A percentile compares a stretch with the other conserved stretches of the same genome.
Conservation (phyloP, 2,797 vertebrate species). For the Gymnocypris eckloni region DNA sequence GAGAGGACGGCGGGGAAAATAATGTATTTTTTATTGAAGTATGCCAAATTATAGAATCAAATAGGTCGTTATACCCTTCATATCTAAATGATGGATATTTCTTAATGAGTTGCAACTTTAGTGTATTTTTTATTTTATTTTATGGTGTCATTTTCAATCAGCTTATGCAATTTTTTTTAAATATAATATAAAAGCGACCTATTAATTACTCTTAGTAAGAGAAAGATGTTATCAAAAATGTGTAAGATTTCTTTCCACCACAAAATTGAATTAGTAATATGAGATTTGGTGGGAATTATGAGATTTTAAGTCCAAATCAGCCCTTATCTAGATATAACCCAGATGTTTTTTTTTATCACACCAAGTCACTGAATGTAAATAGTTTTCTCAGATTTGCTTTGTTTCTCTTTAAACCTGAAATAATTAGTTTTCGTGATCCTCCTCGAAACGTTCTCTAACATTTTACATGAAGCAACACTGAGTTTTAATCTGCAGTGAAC, state of each 20-base stretch:
- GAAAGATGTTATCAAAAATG: background rate
- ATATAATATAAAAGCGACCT: background rate
- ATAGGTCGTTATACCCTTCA: background rate
- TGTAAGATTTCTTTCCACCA: background rate
- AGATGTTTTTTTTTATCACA: background rate
- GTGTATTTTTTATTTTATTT: background rate
- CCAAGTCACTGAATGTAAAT: background rate
- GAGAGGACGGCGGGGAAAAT: background rate
- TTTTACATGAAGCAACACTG: constrained; percentile 27
- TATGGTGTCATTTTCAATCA: background rate
- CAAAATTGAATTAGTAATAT: background rate
- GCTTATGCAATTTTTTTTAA: background rate
- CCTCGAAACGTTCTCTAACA: constrained; percentile 23
- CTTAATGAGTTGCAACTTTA: background rate
- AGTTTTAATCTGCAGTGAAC: constrained; percentile 52
- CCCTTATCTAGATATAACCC: background rate
- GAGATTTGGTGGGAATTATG: background rate
- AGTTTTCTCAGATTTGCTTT: constrained; percentile 14
- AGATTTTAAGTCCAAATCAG: background rate
- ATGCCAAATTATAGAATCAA: background rate
- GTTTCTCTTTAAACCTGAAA: constrained; percentile 37
- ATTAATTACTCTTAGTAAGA: background rate
- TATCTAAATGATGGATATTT: background rate
- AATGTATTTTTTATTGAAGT: background rate
- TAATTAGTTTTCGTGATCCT: constrained; percentile 27